Conservation (phyloP, 1,140 invertebrate species). For the Drosophila simulans region DNA sequence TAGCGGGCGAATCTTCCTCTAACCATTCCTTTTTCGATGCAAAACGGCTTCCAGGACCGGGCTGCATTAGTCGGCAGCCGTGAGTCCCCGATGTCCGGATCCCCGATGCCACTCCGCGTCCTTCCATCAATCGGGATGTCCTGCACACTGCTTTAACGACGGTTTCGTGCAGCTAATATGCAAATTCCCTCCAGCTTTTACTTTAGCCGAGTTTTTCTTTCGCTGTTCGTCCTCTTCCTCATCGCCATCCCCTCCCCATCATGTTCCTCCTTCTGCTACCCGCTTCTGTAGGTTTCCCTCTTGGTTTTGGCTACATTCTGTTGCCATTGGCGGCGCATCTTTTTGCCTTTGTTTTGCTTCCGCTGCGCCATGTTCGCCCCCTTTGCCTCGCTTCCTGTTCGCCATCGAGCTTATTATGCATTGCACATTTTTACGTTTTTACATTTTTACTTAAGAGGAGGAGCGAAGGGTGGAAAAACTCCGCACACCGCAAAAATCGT, state of each 20-base stretch:
- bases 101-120: background rate
- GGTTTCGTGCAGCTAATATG: slow-evolving; percentile 75
- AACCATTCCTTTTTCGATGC: slow-evolving; percentile 29
- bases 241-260: too few species aligned
- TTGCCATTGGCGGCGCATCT: slow-evolving; percentile 50
- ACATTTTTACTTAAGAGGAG: slow-evolving; percentile 68
- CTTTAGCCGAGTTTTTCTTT: slow-evolving; percentile 66
- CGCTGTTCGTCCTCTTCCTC: slow-evolving; percentile 1
- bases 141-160: slow-evolving; percentile 58
- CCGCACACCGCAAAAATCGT: slow-evolving; percentile 78
- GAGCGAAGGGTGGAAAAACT: slow-evolving; percentile 24
- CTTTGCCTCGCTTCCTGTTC: slow-evolving; percentile 26
- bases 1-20: slow-evolving; percentile 35
- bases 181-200: slow-evolving; percentile 78
- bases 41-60: slow-evolving; percentile 38
- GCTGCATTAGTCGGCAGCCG: slow-evolving; percentile 18
- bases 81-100: slow-evolving; percentile 1
- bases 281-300: slow-evolving; percentile 10
- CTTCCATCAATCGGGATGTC: slow-evolving; percentile 57
- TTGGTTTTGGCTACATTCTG: slow-evolving; percentile 27
- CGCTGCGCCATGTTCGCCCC: slow-evolving; percentile 67
- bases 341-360: slow-evolving; percentile 76
- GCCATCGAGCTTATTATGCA: slow-evolving; percentile 73
- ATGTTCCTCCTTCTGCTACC: background rate
- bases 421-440: slow-evolving; percentile 82